Conservation (phyloP, 2,888 invertebrate genomes). For the Anorthoa munda region DNA sequence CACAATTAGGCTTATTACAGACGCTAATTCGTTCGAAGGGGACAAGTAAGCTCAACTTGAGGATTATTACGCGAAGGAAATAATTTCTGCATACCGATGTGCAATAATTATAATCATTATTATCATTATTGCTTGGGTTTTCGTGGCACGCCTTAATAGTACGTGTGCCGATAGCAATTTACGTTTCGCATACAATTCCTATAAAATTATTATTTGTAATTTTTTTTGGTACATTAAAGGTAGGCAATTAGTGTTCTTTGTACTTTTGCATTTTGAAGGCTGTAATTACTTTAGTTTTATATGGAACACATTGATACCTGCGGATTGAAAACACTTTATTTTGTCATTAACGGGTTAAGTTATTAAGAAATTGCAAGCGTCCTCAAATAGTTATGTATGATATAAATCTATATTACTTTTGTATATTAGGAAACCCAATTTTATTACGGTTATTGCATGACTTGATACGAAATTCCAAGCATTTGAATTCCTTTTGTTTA, state of each 20-base stretch:
- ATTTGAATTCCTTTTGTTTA: conserved; percentile 8
- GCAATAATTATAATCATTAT: conserved; percentile 81
- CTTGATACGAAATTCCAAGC: not conserved
- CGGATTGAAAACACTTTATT: not conserved
- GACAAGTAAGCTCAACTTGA: conserved; percentile 84
- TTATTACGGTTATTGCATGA: not conserved
- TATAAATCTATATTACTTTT: too few species aligned
- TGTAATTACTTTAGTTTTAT: conserved; percentile 10
- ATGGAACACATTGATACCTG: conserved; percentile 4
- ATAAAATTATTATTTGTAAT: conserved; percentile 71
- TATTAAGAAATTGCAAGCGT: too few species aligned
- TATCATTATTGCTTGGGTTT: conserved; percentile 76
- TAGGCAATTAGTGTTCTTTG: conserved; percentile 49
- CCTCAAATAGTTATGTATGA: too few species aligned
- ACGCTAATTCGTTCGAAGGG: conserved; percentile 81
- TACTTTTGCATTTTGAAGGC: conserved; percentile 29
- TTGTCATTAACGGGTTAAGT: not conserved
- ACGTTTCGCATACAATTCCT: conserved; percentile 74
- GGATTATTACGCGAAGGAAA: conserved; percentile 74
- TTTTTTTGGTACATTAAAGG: conserved; percentile 54
- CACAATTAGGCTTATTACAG: conserved; percentile 85
- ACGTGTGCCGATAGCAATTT: conserved; percentile 71
- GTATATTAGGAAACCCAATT: not conserved
- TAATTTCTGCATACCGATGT: conserved; percentile 82
- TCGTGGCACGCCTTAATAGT: conserved; percentile 71